Evolutionary conservation across 2,888 invertebrate genomes (phyloP), one percentile per base, ranked within the genome.

Genomic region (Notocelia uddmanniana): DNA sequence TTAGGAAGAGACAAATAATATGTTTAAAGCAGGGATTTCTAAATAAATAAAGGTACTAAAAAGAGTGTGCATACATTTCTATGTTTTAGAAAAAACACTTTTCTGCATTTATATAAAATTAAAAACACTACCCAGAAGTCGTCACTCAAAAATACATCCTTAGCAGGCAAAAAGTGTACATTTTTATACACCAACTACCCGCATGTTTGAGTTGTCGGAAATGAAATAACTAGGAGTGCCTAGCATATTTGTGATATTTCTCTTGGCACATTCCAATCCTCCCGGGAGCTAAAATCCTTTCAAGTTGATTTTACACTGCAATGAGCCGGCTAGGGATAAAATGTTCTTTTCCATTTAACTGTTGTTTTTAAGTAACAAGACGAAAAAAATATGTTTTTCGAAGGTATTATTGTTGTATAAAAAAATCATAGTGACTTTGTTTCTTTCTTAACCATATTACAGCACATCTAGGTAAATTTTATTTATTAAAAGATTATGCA

Each of bases 241-340:
- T 3, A 19, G 50, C 50, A 11, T 50, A 50, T 50, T 50, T 50
- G 50, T 50, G 19, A 10, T 50, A 19, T 50, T 50, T 50, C 50
- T 50, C 50, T 50, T 19, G 50, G 50, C 19, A 19, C 50, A 50
- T 50, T 50, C 18, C 50, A 50, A 50, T 19, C 19, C 18, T 50
- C 50, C 9, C 19, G 19, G 50, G n/a, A 50, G 9, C 50, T 50
- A 50, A 45, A 45, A 45, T 50, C 18, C 19, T 50, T 50, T 50
- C 50, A 19, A 50, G 50, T 50, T 50, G 50, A 50, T 11, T 50
- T 50, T 50, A 45, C 45, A 45, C 45, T 45, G 45, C 45, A 45
- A 45, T 45, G 45, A 45, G 45, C n/a, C 45, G 45, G 45, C 45
- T 45, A n/a, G 6, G 45, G 45, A 45, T 45, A 45, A 45, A 45